A percentile compares a stretch with the other conserved stretches of the same genome.
Conservation (phyloP, 2,888 invertebrate genomes). For the Mycalesis mineus region DNA sequence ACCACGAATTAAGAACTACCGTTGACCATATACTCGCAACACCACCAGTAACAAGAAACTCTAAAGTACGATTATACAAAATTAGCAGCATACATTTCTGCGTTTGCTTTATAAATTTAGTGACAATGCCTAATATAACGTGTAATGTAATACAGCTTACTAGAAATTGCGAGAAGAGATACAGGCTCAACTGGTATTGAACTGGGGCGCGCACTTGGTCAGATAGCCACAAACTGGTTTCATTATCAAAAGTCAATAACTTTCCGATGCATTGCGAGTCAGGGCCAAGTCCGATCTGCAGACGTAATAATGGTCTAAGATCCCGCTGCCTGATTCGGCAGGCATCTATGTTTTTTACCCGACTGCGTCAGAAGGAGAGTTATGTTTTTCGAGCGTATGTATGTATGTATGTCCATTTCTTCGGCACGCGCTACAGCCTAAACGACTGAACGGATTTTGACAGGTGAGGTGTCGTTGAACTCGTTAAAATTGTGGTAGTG, state of each 20-base stretch:
- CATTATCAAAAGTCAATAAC: slow-evolving; percentile 79
- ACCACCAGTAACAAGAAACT: slow-evolving; percentile 30
- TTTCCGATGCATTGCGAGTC: slow-evolving; percentile 74
- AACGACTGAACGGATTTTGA: no score
- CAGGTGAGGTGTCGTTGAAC: no score
- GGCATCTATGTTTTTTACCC: no score
- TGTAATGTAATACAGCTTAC: slow-evolving; percentile 46
- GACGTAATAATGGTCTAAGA: no score
- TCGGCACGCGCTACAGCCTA: no score
- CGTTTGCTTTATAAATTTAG: slow-evolving; percentile 22
- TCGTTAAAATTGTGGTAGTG: no score
- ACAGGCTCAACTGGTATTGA: slow-evolving; percentile 62
- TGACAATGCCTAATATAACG: slow-evolving; percentile 32
- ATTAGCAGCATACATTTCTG: slow-evolving; percentile 45
- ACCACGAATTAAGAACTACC: slow-evolving; percentile 38
- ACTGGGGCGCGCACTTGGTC: slow-evolving; percentile 72
- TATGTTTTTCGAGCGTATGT: no score
- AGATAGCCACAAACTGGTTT: slow-evolving; percentile 71
- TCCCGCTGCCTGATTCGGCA: no score
- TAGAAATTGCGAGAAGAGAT: slow-evolving; percentile 37
- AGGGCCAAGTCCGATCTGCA: slow-evolving; percentile 62
- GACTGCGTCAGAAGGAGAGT: no score
- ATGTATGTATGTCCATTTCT: no score
- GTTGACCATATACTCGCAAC: slow-evolving; percentile 48
- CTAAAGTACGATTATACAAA: not conserved